These are phyloP conservation scores for Volucella bombylans DNA, from an alignment of 2,888 invertebrate genomes.

Conservation along the genomic window DNA sequence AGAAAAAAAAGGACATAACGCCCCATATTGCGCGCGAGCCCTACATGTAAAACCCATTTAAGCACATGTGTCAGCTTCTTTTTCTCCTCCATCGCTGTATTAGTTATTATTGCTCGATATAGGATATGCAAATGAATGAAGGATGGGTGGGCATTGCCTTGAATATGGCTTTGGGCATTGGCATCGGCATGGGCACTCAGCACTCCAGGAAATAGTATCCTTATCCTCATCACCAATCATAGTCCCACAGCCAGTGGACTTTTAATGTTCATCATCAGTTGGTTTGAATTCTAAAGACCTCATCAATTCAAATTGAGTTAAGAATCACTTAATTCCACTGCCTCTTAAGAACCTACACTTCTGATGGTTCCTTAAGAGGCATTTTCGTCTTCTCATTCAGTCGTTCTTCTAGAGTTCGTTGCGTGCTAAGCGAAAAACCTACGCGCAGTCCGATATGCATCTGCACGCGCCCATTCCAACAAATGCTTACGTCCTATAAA, in stretches of 20 bases:
- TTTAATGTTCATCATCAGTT: constrained; percentile 22
- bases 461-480: constrained; percentile 44
- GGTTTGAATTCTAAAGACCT: constrained; percentile 37
- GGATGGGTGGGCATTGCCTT: constrained; percentile 60
- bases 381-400: not conserved
- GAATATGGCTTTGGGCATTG: not conserved
- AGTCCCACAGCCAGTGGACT: constrained; percentile 12
- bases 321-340: constrained; percentile 69
- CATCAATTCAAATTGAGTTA: constrained; percentile 73
- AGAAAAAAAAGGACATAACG: constrained; percentile 71
- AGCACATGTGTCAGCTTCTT: constrained; percentile 71
- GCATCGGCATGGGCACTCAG: constrained; percentile 47
- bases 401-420: constrained; percentile 10
- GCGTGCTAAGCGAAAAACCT: constrained; percentile 63
- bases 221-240: no score
- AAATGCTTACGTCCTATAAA: constrained; percentile 54
- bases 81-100: constrained; percentile 51
- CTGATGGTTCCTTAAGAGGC: constrained; percentile 29
- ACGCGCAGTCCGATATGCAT: constrained; percentile 61
- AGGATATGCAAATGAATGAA: constrained; percentile 68
- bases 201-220: constrained; percentile 57
- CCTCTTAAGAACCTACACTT: not conserved
- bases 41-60: constrained; percentile 73
- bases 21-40: constrained; percentile 72
- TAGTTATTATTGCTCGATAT: constrained; percentile 72